phyloP scores from a whole-genome alignment of 2,797 vertebrate species.

The Manis crassicaudata region DNA sequence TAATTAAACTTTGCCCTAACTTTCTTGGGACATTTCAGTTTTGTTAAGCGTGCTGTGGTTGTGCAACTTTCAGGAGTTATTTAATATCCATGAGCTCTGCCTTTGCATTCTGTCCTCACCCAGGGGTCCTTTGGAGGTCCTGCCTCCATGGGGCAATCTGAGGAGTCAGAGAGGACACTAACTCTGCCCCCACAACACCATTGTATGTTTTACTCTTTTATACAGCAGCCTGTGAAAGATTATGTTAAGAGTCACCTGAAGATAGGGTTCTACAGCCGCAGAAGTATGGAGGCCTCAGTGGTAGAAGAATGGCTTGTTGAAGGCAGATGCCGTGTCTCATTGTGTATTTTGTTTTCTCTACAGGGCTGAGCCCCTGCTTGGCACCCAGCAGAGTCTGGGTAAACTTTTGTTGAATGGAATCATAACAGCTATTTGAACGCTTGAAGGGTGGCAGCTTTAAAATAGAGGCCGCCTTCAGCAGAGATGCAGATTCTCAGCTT shows the following conservation, averaged over 20 bases:
- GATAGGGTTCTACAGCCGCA: not conserved
- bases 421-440: not conserved
- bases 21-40: not conserved
- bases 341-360: not conserved
- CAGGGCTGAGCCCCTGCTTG: not conserved
- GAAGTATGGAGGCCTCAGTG: not conserved
- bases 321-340: not conserved
- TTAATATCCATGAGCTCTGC: not conserved
- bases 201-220: not conserved
- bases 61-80: not conserved
- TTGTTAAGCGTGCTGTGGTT: not conserved
- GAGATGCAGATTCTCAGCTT: conserved; percentile 72
- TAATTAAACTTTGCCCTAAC: not conserved
- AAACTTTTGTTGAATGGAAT: not conserved
- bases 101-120: not conserved
- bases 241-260: not conserved
- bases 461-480: not conserved
- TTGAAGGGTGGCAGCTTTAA: not conserved
- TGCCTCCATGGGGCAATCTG: rapidly evolving
- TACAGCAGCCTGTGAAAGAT: not conserved
- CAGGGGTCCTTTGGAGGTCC: not conserved
- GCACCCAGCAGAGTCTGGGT: not conserved
- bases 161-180: not conserved
- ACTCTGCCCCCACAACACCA: not conserved
- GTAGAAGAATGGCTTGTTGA: not conserved